Base-by-base conservation (phyloP, 1,140 invertebrate species). In the Magallana gigas region DNA sequence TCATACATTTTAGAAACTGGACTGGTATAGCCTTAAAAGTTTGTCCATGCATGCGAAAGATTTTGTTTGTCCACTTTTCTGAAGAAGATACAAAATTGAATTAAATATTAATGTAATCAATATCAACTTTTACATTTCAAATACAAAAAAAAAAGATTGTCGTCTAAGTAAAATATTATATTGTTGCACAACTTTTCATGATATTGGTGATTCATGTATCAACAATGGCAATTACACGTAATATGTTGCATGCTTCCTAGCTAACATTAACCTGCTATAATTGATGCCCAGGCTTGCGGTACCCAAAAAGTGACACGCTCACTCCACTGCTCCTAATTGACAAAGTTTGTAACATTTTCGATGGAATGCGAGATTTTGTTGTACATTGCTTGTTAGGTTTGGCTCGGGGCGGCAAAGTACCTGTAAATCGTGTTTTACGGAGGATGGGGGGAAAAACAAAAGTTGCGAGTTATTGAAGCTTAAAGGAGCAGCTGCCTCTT, bases 181-280 rank as follows among this genome's bases (percentile, higher is more conserved):
- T 76, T 76, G 14, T 29, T 76, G 23, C 68, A 12, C 36, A 76
- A 76, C 29, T 76, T 48, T 76, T 76, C 36, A 76, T 76, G 23
- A 76, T 76, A 76, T 76, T 76, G 36, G 68, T 76, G 68, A 76
- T 76, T 76, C 68, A 76, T 76, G 68, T 8, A 11, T 11, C 23
- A 48, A 76, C 68, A 76, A 76, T 76, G 68, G 68, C 68, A 76
- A 76, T 76, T 29, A 76, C 68, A 76, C 23, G 23, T 29, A 36
- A 76, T 76, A 76, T 23, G 23, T 23, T 29, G 68, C 68, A 76
- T 76, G 64, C 11, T 23, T 76, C 18, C 18, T 29, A 6, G 23
- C 68, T 3, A 29, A 12, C 11, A 36, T 12, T 29, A 76, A 29
- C 23, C 12, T 23, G 18, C 36, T 71, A 11, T 71, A 71, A 71